These are phyloP conservation scores for Drosophila tanythrix DNA, from an alignment of 2,888 invertebrate genomes.

Conservation along the genomic window DNA sequence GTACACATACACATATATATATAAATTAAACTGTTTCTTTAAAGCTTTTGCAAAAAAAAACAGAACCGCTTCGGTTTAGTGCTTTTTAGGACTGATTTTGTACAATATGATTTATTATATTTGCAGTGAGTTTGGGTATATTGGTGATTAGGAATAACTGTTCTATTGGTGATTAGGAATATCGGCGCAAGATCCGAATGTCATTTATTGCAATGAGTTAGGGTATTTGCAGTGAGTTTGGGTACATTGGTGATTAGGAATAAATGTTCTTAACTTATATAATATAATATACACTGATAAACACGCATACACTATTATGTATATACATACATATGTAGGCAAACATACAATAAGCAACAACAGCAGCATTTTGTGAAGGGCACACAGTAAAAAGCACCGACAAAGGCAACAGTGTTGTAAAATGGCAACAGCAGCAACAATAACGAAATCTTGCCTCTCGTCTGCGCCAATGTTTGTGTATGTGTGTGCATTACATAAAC, in stretches of 20 bases:
- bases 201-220: too few relatives aligned
- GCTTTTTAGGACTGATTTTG: too few relatives aligned
- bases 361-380: constrained; percentile 50
- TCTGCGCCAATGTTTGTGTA: constrained; percentile 5
- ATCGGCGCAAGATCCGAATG: too few relatives aligned
- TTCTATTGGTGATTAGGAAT: too few relatives aligned
- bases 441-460: constrained; percentile 37
- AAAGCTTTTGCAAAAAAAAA: too few relatives aligned
- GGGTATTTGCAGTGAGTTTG: too few relatives aligned
- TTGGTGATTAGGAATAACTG: too few relatives aligned
- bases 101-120: too few relatives aligned
- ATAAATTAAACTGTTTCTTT: not conserved
- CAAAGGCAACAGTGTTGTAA: constrained; percentile 44
- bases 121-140: too few relatives aligned
- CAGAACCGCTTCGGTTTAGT: too few relatives aligned
- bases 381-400: constrained; percentile 40
- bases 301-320: constrained; percentile 1
- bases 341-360: constrained; percentile 28
- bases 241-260: too few relatives aligned
- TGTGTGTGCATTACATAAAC: constrained; percentile 30
- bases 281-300: constrained; percentile 11
- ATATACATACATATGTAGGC: constrained; percentile 38
- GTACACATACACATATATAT: constrained; percentile 20
- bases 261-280: constrained; percentile 9
- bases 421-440: constrained; percentile 51